Base-by-base conservation (phyloP, 2,113 vertebrate genomes). In the Lophotis ruficrista region DNA sequence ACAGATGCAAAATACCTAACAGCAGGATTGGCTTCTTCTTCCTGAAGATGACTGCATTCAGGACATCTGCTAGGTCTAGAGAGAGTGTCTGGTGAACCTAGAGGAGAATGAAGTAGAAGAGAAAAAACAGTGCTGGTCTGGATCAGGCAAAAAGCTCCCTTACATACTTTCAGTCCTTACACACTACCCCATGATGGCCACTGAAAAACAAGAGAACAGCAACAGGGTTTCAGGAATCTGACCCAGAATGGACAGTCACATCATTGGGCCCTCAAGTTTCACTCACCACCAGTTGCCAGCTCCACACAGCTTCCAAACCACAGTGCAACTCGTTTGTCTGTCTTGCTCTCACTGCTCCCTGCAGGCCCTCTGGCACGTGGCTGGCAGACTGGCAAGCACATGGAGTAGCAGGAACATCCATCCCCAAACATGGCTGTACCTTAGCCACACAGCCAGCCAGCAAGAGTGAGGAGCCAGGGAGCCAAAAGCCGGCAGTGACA, bases 1-100 rank as follows among this genome's bases (percentile, higher is more conserved):
- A 84, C 20, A 66, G 37, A 54, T 27, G n/a, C 37, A 84, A 84
- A 88, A 96, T 98, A 99, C 99, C 99, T 96, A 99, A 98, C 60
- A 99, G 95, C 72, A 99, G 94, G 35, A 98, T 90, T 53, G 98
- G 96, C 85, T 98, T 98, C 96, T 98, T 98, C 86, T 98, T 99
- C 24, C 97, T 98, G 92, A 99, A 97, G 54, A 98, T 97, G 38
- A 99, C 96, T 71, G 93, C 92, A 79, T 98, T 98, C 97, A 99
- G 64, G 45, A 99, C 84, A 84, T 97, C 83, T 66, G 98, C 98
- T 94, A 99, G 91, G 92, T 99, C 98, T 97, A 99, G 96, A 78
- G 95, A 98, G 82, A 99, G 91, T 6, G 90, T 98, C 97, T 98
- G 98, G 87, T 98, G 98, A 90, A 99, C 99, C 99, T 98, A 72